Percentiles rank a stretch among this genome's conserved stretches.
Evolutionary conservation across 2,113 vertebrate genomes (phyloP).

Genomic region (Leptobrachium ailaonicum): DNA sequence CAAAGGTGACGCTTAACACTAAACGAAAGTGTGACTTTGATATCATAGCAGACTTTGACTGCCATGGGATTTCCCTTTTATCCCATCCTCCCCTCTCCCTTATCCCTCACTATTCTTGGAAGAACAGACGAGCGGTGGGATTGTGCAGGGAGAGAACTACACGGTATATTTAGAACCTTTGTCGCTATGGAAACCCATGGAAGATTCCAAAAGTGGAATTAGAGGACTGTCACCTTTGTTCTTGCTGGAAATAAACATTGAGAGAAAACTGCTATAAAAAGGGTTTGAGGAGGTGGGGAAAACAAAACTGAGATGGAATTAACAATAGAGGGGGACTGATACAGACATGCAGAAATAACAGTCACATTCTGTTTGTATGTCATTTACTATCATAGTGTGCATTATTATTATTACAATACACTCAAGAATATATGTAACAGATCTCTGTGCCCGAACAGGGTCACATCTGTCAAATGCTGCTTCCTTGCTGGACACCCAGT

Average conservation of each 20-base stretch:
- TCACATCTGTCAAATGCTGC: too few relatives aligned
- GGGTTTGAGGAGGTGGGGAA: slow-evolving; percentile 3
- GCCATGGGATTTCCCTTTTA: slow-evolving; percentile 14
- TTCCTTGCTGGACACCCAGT: too few relatives aligned
- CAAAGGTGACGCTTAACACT: background rate
- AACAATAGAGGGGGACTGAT: background rate
- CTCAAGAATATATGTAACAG: too few relatives aligned
- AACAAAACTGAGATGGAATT: background rate
- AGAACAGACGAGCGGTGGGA: slow-evolving; percentile 26
- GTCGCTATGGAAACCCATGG: slow-evolving; percentile 43
- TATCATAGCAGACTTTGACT: background rate
- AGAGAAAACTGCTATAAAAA: slow-evolving; percentile 39
- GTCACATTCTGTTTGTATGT: too few relatives aligned
- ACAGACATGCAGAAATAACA: background rate
- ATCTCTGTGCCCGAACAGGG: too few relatives aligned
- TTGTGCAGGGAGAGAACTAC: slow-evolving; percentile 33
- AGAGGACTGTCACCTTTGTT: slow-evolving; percentile 47
- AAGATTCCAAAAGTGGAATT: slow-evolving; percentile 48
- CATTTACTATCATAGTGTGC: too few relatives aligned
- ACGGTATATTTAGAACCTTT: slow-evolving; percentile 39
- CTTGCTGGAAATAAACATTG: slow-evolving; percentile 21
- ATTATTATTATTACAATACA: too few relatives aligned
- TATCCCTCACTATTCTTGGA: slow-evolving; percentile 6
- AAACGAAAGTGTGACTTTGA: too few relatives aligned
- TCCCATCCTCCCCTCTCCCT: slow-evolving; percentile 2